Base-by-base conservation (phyloP, 2,888 invertebrate species). In the Mesopsocus fuscifrons region DNA sequence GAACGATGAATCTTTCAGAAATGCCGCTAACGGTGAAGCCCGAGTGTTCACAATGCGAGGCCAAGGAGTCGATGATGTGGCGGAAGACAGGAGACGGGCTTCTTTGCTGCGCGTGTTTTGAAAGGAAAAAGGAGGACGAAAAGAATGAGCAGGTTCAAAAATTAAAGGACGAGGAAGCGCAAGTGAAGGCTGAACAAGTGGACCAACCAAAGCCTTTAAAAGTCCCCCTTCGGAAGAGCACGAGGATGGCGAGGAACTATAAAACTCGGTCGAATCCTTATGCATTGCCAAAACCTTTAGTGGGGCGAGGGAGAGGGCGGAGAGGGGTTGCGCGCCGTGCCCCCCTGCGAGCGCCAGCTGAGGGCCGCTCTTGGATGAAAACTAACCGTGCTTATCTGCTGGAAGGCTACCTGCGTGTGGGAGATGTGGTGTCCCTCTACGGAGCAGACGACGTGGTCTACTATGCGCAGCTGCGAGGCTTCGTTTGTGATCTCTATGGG, bases 71-170 rank as follows among this genome's bases (percentile, higher is more conserved):
- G 1, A 62, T 76, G 9, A 64, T 84, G 46, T 87, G 85, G 85
- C 75, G 79, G 18, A 74, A 71, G 47, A 69, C 74, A 1, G 77
- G 78, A 46, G 69, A 71, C 52, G 82, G 81, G 1, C 77, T 78
- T 56, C 68, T 83, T 48, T 87, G 85, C 55, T 75, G 81, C 54
- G 70, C 75, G 42, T 85, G 85, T 56, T 69, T 74, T 47, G 70
- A 71, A 48, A 60, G 64, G 45, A 68, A 73, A 20, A 62, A 57
- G 54, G 40, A 50, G 44, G 48, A 57, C 44, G 50, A 59, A 47
- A 55, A 53, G 22, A 51, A 59, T 32, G 17, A 34, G 18, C 16
- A 45, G 35, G 43, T 44, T 42, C 34, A 44, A 38, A 48, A 49
- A 20, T 59, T 57, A 41, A 54, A 56, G 21, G 49, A 53, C 45